These are phyloP conservation scores for Xanthostigma xanthostigma DNA, from an alignment of 2,888 invertebrate genomes.

Conservation along the genomic window DNA sequence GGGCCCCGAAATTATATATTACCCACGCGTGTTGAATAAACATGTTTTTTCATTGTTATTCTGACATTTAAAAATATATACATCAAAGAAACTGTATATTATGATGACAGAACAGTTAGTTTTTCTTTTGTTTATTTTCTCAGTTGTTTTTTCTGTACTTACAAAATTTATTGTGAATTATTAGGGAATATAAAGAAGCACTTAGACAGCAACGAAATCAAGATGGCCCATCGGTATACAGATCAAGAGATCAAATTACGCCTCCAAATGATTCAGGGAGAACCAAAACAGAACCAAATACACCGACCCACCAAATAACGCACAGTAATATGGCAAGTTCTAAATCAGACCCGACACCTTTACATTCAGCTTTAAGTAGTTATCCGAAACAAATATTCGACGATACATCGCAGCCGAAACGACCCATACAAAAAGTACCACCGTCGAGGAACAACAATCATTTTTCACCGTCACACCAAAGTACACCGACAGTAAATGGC, in stretches of 20 bases:
- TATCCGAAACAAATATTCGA: conserved; percentile 40
- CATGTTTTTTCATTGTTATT: too few relatives aligned
- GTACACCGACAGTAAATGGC: conserved; percentile 6
- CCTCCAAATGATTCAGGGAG: conserved; percentile 37
- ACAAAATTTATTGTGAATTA: conserved; percentile 17
- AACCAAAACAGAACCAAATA: conserved; percentile 35
- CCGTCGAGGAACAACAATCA: conserved; percentile 47
- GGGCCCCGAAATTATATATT: too few relatives aligned
- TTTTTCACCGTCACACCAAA: conserved; percentile 18
- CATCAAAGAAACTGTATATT: too few relatives aligned
- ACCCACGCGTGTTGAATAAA: too few relatives aligned
- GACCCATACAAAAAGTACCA: conserved; percentile 65
- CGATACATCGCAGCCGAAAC: conserved; percentile 32
- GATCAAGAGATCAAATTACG: conserved; percentile 44
- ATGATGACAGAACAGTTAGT: too few relatives aligned
- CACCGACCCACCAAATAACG: conserved; percentile 31
- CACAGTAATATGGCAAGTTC: conserved; percentile 26
- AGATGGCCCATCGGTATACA: conserved; percentile 53
- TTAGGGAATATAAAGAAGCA: conserved; percentile 80
- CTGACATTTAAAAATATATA: too few relatives aligned
- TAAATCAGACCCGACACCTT: conserved; percentile 32
- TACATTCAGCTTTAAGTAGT: conserved; percentile 33
- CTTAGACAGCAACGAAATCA: conserved; percentile 70
- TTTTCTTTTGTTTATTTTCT: neutral
- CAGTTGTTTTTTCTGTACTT: conserved; percentile 2